Base-by-base conservation (phyloP, 2,113 vertebrate genomes). In the Menidia beryllina region DNA sequence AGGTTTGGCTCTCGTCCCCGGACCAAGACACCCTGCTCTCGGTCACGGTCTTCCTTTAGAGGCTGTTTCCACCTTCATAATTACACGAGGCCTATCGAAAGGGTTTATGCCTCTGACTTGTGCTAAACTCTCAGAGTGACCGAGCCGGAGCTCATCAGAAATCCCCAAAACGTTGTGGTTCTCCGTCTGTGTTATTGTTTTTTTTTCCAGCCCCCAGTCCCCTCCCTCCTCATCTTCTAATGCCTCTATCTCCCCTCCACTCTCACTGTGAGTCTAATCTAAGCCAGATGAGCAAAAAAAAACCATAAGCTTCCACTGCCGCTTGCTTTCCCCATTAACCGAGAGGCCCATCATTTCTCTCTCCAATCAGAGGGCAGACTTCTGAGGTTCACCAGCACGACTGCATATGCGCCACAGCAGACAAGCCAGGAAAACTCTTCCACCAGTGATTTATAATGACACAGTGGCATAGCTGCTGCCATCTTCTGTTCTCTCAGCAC, bases 201-300 rank as follows among this genome's bases (percentile, higher is more conserved):
- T 7, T 49, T 48, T 20, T 21, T 39, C 13, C 21, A 2, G 3
- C 27, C 27, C 14, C 23, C 39, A 9, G 14, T 43, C 60, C 21
- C 45, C 34, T 57, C 66, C 24, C 39, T 51, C 45, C 15, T 69
- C 73, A 51, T 85, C 77, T 84, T 65, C 55, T 66, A 75, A 86
- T 85, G 55, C 79, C 66, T 86, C 68, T 84, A 81, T 88, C 88
- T 86, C 57, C 64, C 50, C 76, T 82, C 49, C 36, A 53, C 61
- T 84, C 81, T 79, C 68, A 69, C 72, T 84, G 77, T 88, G 86
- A 91, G 75, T 65, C 68, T 92, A 91, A 94, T 93, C 84, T 77
- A 86, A 92, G 71, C 90, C 88, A 94, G 92, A 93, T 91, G 91
- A 89, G 77, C 62, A 82, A 86, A 68, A 90, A 92, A 90, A 92